phyloP scores from a whole-genome alignment of 2,113 vertebrate genomes.

The Leptobrachium ailaonicum region DNA sequence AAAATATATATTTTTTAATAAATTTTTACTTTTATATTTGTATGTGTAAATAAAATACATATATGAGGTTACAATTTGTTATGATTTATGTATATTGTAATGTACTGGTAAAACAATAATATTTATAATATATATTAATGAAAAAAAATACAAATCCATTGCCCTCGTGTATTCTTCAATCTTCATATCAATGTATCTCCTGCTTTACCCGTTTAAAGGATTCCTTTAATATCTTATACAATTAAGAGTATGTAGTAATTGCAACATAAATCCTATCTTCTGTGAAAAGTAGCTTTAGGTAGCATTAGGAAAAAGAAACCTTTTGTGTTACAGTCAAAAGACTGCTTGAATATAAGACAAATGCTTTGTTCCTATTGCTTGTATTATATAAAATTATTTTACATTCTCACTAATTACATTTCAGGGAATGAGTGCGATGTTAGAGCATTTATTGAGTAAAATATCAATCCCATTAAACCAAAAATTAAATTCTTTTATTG shows the following conservation, averaged over 20 bases:
- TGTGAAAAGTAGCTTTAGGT: not conserved
- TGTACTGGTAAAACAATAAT: too few species aligned
- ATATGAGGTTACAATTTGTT: too few species aligned
- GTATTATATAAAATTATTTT: constrained; percentile 1
- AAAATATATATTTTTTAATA: too few species aligned
- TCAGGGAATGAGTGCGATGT: constrained; percentile 11
- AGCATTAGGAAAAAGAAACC: not conserved
- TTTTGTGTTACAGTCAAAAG: constrained; percentile 7
- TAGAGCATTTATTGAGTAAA: constrained; percentile 35
- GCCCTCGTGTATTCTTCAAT: too few species aligned
- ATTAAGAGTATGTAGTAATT: not conserved
- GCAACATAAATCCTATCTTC: not conserved
- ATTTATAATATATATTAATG: too few species aligned
- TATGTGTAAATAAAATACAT: too few species aligned
- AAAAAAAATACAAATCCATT: too few species aligned
- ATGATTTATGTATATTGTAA: too few species aligned
- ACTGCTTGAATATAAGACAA: constrained; percentile 13
- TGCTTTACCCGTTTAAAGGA: too few species aligned
- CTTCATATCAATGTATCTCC: too few species aligned
- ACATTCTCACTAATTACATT: constrained; percentile 34
- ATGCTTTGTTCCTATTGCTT: constrained; percentile 22
- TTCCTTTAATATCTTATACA: too few species aligned
- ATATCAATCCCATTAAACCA: constrained; percentile 31
- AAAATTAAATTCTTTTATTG: constrained; percentile 32
- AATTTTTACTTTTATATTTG: too few species aligned